Evolutionary conservation across 1,140 invertebrate genomes (phyloP).

Genomic region (Leptinotarsa texana): DNA sequence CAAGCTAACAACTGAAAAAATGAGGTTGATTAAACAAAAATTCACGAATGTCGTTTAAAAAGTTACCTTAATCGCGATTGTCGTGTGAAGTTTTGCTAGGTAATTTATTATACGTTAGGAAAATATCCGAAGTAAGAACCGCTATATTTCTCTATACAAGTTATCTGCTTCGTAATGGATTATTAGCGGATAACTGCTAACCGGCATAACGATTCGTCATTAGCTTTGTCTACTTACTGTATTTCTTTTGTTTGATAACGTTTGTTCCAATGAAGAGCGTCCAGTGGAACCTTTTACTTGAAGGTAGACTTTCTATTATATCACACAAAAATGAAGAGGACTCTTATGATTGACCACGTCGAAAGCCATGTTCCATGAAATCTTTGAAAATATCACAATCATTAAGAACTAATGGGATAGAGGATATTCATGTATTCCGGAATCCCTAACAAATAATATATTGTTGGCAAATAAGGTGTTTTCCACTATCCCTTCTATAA

Average conservation of each 20-base stretch:
- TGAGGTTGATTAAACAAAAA: background rate
- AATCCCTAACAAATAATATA: too few relatives aligned
- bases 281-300: background rate
- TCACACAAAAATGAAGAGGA: too few relatives aligned
- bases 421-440: too few relatives aligned
- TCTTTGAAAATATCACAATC: too few relatives aligned
- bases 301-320: too few relatives aligned
- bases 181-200: slow-evolving; percentile 13
- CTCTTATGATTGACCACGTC: too few relatives aligned
- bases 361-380: too few relatives aligned
- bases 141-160: background rate
- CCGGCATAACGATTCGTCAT: slow-evolving; percentile 14
- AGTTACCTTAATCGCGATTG: background rate
- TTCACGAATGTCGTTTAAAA: background rate
- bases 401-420: too few relatives aligned
- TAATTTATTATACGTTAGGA: slow-evolving; percentile 3
- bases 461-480: too few relatives aligned
- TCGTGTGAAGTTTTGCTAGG: background rate
- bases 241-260: slow-evolving; percentile 7
- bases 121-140: background rate
- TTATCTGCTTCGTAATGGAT: slow-evolving; percentile 12
- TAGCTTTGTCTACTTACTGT: background rate
- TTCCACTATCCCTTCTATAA: too few relatives aligned
- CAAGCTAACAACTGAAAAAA: background rate
- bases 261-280: background rate